Percentiles rank a stretch among this genome's conserved stretches.
Conservation (phyloP, 2,888 invertebrate genomes). For the Diadromus collaris region DNA sequence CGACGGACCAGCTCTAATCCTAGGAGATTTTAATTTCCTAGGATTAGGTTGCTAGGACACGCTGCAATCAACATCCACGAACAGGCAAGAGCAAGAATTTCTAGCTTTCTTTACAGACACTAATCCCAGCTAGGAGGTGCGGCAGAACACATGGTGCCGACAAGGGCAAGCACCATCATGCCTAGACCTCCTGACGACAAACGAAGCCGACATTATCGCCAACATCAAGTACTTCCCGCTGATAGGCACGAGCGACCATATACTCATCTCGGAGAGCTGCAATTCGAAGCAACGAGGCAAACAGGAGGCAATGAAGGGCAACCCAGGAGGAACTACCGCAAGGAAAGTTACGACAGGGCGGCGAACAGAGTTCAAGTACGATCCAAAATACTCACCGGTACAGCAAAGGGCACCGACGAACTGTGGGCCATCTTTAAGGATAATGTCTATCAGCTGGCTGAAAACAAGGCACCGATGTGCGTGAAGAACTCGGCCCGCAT, state of each 20-base stretch:
- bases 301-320: neutral
- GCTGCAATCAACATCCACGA: too few species aligned
- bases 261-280: neutral
- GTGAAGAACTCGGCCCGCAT: neutral
- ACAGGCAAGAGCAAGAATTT: too few species aligned
- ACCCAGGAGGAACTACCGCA: neutral
- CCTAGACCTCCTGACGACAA: too few species aligned
- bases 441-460: neutral
- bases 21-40: too few species aligned
- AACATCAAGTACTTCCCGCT: neutral
- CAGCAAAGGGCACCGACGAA: neutral
- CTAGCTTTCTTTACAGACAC: too few species aligned
- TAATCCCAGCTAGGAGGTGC: too few species aligned
- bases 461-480: neutral
- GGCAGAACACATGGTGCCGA: too few species aligned
- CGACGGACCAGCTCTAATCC: too few species aligned
- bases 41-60: too few species aligned
- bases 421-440: neutral
- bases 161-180: too few species aligned
- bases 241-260: neutral
- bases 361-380: neutral
- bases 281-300: neutral
- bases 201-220: too few species aligned
- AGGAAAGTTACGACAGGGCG: neutral
- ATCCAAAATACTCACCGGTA: neutral